Evolutionary conservation across 2,888 invertebrate genomes (phyloP).

Genomic region (Siphonodentalium dalli): DNA sequence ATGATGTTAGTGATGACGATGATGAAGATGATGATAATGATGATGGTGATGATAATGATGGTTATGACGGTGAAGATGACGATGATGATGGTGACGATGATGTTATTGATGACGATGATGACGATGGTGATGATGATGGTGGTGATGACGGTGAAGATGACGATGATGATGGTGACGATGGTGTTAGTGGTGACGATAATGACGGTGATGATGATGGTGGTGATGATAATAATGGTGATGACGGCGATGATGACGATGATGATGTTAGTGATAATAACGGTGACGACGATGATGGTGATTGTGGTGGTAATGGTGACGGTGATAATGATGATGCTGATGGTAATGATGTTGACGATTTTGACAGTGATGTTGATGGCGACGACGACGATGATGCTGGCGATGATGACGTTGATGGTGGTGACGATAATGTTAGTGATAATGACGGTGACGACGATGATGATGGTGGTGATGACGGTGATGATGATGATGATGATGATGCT

Average conservation of each 20-base stretch:
- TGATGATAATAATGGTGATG: not conserved
- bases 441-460: constrained; percentile 3
- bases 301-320: not conserved
- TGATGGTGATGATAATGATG: not conserved
- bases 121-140: constrained; percentile 1
- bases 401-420: not conserved
- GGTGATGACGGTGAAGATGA: not conserved
- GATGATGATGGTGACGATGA: not conserved
- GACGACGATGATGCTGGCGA: not conserved
- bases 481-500: constrained; percentile 10
- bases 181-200: not conserved
- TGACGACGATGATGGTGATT: not conserved
- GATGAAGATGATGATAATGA: not conserved
- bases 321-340: not conserved
- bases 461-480: constrained; percentile 8
- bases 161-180: not conserved
- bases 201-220: not conserved
- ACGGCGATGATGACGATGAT: not conserved
- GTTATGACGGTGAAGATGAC: not conserved
- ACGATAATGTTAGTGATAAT: constrained; percentile 3
- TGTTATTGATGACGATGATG: not conserved
- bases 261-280: not conserved
- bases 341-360: not conserved
- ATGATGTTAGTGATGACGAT: not conserved
- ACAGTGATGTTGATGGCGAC: not conserved